Evolutionary conservation across 2,113 vertebrate species (phyloP), one percentile per base, ranked within the genome.

Genomic region (Mellivora capensis): DNA sequence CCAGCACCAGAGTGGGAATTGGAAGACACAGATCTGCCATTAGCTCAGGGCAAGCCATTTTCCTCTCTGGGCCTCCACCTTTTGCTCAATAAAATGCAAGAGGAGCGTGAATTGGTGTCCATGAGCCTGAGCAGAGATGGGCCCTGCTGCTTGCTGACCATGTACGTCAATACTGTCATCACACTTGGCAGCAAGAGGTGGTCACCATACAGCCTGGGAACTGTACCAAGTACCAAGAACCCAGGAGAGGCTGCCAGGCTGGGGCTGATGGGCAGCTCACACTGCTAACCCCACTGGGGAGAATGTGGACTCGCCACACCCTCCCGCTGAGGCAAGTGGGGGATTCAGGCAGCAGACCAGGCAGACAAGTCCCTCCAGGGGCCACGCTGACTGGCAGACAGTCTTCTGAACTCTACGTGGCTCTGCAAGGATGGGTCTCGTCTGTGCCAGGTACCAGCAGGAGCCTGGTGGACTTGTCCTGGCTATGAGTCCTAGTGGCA

Each of bases 211-310:
- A 49, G 6, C 47, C 44, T 15, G 61, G 81, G 59, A 62, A 13
- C 0, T 0, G 0, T n/a, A n/a, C n/a, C n/a, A 49, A 59, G n/a
- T 0, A 42, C 31, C 1, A 1, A 2, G 52, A 52, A 23, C 59
- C 84, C 8, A 3, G 21, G 76, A 59, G 64, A 49, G 44, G 89
- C 11, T 3, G 79, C 90, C 27, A 29, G 85, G 80, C 74, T 44
- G 87, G 21, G 11, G 74, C 89, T 34, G 54, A 34, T 0, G 6
- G 69, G 67, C 49, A 2, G 47, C 27, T 88, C 17, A 2, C 0
- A 3, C 34, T 49, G 9, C 67, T 7, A 15, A 7, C 13, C 31
- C 76, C 2, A 4, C 47, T 18, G 49, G 27, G 25, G 42, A 81
- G 71, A 79, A 18, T 31, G 37, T 12, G 6, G 61, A 44, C 11